Evolutionary conservation across 2,888 invertebrate genomes (phyloP), one percentile per base, ranked within the genome.

Genomic region (Rhimphoctona megacephalus): DNA sequence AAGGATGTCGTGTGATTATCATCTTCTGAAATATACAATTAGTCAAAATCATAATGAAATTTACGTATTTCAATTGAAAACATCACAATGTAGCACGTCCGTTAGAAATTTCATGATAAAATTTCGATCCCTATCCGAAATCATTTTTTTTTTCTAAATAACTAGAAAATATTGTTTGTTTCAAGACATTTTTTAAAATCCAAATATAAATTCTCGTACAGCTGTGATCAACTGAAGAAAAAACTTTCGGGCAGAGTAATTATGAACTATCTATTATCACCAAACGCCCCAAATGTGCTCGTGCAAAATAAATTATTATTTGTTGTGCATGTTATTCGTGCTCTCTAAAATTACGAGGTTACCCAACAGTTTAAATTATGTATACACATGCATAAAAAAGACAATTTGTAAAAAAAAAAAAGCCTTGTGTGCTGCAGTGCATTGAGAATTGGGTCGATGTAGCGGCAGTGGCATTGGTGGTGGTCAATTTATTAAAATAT

Each of bases 401-500:
- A 22, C 8, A 49, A 43, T 30, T 11, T 17, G 8, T 33, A 49
- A 57, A 70, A 66, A 30, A 19, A 46, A 61, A 73, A 36, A 66
- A 74, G 22, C 43, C 30, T 22, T 36, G 64, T 43, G 9, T 17
- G 49, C 22, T 52, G 39, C 22, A 64, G 22, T 66, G 64, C 46
- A 81, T 74, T 61, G n/a, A 49, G 30, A 39, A 76, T 81, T 43
- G 46, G 43, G 17, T 73, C 54, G 54, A 30, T 22, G 43, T 54
- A 64, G 25, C 49, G n/a, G 74, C 66, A 64, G 66, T 80, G 76
- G 76, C 70, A 74, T 57, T 87, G 87, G 85, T 87, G 87, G 83
- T 85, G 43, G 67, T 67, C 30, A 43, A 43, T 22, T n/a, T 25
- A 3, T 19, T 25, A 11, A 8, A 30, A 46, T 19, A 30, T 36